Evolutionary conservation across 1,140 invertebrate species (phyloP), one percentile per base, ranked within the genome.

Genomic region (Zophobas morio): DNA sequence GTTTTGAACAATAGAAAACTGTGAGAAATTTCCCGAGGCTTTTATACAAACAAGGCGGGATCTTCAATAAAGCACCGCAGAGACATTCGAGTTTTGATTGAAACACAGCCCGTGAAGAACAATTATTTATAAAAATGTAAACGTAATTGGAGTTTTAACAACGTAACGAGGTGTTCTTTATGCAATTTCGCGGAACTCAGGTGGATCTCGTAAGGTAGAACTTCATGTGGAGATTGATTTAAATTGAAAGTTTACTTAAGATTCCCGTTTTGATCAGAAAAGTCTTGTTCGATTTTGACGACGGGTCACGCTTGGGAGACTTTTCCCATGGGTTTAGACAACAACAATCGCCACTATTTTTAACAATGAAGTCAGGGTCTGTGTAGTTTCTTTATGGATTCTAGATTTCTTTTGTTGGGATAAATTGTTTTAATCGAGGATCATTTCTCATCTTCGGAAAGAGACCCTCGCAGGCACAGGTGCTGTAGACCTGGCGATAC

Each of bases 361-460:
- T 63, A n/a, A 70, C 63, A 40, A 40, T 70, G 35, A 37, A 70
- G 20, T 2, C 63, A 5, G n/a, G 4, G 63, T 39, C 46, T n/a
- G 8, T 70, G 39, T 42, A 6, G 40, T 70, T 70, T 70, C 63
- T 70, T 70, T 70, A 40, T 70, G 40, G 6, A n/a, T 37, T 20
- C 63, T 3, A 70, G 37, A 70, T 70, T 70, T 70, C 63, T 70
- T 63, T 70, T 70, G 63, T 70, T 34, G 36, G 37, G 63, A 70
- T 70, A 70, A 70, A 70, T 70, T 70, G 63, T 70, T 70, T 70
- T 70, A 70, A 70, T 39, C 63, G 63, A 35, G n/a, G 63, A 70
- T 70, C 63, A 70, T 70, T 70, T 70, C 63, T 70, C 63, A 70
- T 70, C 63, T 39, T 63, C 8, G n/a, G 35, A 63, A 63, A 36